phyloP scores from a whole-genome alignment of 2,888 invertebrate species.

The Epicampocera succincta region DNA sequence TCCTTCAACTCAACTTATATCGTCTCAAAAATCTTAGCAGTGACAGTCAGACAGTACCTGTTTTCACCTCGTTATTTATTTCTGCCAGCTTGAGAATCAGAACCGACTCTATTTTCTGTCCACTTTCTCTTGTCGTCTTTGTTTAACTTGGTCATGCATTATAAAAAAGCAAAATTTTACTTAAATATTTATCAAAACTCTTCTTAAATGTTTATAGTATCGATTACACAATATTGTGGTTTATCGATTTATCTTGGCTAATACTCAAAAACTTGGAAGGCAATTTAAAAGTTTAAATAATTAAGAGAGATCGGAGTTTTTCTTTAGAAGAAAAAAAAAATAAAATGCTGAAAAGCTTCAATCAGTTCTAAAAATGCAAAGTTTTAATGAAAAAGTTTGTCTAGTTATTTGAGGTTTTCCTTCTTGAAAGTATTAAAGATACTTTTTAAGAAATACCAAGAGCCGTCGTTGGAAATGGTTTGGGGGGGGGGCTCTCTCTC shows the following conservation, averaged over 20 bases:
- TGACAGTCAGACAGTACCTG: no score
- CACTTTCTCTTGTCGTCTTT: no score
- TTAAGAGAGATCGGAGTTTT: slow-evolving; percentile 29
- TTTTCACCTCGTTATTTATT: no score
- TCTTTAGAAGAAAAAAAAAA: slow-evolving; percentile 20
- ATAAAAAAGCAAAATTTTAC: not conserved
- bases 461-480: no score
- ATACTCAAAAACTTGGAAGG: not conserved
- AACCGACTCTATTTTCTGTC: no score
- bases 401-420: slow-evolving; percentile 46
- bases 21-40: no score
- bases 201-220: slow-evolving; percentile 37
- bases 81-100: no score
- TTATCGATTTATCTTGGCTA: slow-evolving; percentile 30
- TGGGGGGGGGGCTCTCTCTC: no score
- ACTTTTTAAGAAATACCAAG: slow-evolving; percentile 4
- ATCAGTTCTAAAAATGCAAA: slow-evolving; percentile 22
- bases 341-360: slow-evolving; percentile 30
- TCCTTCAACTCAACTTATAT: no score
- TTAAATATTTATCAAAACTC: not conserved
- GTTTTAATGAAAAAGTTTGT: slow-evolving; percentile 62
- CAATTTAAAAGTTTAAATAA: slow-evolving; percentile 43
- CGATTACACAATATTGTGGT: slow-evolving; percentile 47
- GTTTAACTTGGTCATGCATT: not conserved
- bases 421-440: slow-evolving; percentile 23